Evolutionary conservation across 2,888 invertebrate genomes (phyloP), one percentile per base, ranked within the genome.

Genomic region (Harpagoxenus sublaevis): DNA sequence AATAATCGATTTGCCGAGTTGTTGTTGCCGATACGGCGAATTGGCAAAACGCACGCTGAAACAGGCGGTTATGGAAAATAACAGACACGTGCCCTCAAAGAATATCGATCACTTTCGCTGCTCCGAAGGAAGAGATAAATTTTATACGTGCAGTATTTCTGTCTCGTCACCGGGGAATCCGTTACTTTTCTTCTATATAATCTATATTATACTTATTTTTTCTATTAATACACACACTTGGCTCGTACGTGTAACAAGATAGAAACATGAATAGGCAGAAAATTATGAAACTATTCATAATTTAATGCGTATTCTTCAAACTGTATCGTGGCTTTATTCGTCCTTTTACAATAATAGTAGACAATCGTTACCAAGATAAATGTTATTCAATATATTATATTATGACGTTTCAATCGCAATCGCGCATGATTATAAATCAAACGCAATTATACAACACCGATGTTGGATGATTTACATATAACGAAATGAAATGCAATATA

Each of bases 1-100:
- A 55, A 77, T 75, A 77, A 77, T 79, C 79, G 79, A 79, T 71
- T 35, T 71, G 57, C 23, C 55, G 53, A 82, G 62, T 53, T 77
- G 82, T 75, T 79, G 57, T 57, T 77, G 77, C 42, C 42, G 75
- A 62, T 79, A 45, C 53, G 45, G 48, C 71, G 18, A 82, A 60
- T 62, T 65, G 77, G 55, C 62, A 82, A 84, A 84, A 84, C 53
- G 60, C 68, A 68, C 68, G 60, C 15, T 68, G 23, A 35, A 62
- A 39, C 48, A 18, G 42, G 31, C 42, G n/a, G 60, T 84, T 73
- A 18, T 28, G 28, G 45, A 57, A 57, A 79, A 48, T 35, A 48
- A 71, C 79, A 12, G 60, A 39, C 60, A 68, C 45, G 15, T 66
- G 23, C 48, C 8, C 23, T 23, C 71, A n/a, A 73, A 60, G 73